Conservation (phyloP, 2,797 vertebrate genomes). For the Galago senegalensis region DNA sequence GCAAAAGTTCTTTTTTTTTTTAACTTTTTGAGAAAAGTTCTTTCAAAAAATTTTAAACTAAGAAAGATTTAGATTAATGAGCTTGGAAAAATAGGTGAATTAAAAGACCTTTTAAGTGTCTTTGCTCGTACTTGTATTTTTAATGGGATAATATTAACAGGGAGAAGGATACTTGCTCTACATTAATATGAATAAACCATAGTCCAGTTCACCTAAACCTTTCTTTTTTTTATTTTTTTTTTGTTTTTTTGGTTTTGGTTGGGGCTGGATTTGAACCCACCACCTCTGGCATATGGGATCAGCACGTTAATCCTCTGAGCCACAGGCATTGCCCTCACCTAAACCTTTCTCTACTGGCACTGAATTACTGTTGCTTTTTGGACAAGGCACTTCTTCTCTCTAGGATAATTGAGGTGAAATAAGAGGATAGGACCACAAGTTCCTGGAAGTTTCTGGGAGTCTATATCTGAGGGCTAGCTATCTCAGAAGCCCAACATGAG, state of each 20-base stretch:
- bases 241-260: too few species aligned
- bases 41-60: background rate
- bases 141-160: background rate
- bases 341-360: background rate
- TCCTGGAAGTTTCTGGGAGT: background rate
- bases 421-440: background rate
- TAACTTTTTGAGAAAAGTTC: background rate
- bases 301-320: too few species aligned
- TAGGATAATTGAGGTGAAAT: background rate
- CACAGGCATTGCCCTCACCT: too few species aligned
- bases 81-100: background rate
- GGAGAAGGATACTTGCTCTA: background rate
- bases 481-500: background rate
- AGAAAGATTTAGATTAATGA: background rate
- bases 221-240: background rate
- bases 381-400: background rate
- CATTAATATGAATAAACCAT: background rate
- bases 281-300: too few species aligned
- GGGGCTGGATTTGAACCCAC: too few species aligned
- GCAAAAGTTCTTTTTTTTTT: background rate
- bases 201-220: too few species aligned
- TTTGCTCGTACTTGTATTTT: constrained; percentile 16
- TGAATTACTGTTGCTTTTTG: background rate
- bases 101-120: background rate
- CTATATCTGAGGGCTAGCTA: background rate